phyloP scores from a whole-genome alignment of 2,888 invertebrate genomes.

The Ecdyonurus torrentis region DNA sequence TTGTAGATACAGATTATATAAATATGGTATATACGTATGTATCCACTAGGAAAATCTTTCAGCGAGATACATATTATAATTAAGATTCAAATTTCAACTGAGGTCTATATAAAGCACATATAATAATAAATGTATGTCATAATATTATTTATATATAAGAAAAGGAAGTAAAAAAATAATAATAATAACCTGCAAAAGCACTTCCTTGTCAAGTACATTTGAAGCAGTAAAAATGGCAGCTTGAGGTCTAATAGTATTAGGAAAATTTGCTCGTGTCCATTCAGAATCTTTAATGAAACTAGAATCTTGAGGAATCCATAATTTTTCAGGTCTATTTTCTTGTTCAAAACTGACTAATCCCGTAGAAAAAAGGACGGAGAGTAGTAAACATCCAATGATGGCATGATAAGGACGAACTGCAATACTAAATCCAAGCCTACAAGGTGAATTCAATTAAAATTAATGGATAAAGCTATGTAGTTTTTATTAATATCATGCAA shows the following conservation, averaged over 20 bases:
- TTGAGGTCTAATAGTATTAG: conserved; percentile 43
- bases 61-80: too few relatives aligned
- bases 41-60: too few relatives aligned
- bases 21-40: too few relatives aligned
- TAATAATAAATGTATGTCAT: too few relatives aligned
- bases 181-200: conserved; percentile 35
- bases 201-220: conserved; percentile 44
- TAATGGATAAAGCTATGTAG: too few relatives aligned
- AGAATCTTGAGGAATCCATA: conserved; percentile 60
- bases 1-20: too few relatives aligned
- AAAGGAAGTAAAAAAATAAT: too few relatives aligned
- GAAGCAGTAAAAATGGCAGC: conserved; percentile 43
- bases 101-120: too few relatives aligned
- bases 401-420: not conserved
- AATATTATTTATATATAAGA: too few relatives aligned
- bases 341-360: conserved; percentile 48
- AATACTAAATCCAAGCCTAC: not conserved
- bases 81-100: too few relatives aligned
- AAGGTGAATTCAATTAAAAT: too few relatives aligned
- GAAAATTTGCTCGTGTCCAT: conserved; percentile 51
- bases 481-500: too few relatives aligned
- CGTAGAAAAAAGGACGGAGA: not conserved
- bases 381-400: not conserved
- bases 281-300: conserved; percentile 50
- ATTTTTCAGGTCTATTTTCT: conserved; percentile 55